Base-by-base conservation (phyloP, 2,888 invertebrate species). In the Microplitis manilae region DNA sequence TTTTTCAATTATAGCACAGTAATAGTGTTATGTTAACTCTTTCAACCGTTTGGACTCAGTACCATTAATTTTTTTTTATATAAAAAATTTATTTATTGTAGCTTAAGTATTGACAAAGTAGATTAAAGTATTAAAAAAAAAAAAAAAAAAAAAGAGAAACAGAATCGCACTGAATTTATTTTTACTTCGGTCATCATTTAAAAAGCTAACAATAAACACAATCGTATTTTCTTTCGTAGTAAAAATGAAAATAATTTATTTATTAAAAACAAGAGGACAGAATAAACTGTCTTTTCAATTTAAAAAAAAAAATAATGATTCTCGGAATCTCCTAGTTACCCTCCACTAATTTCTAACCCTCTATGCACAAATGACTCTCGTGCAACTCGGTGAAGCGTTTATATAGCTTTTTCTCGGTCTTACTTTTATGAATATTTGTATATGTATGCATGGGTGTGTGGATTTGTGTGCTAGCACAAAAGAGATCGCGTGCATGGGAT, bases 401-500 rank as follows among this genome's bases (percentile, higher is more conserved):
- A 61, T 64, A 67, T n/a, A 39, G 65, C 67, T 60, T 62, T 71
- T n/a, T 39, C 60, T 38, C 30, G 39, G 6, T 30, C 38, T 38
- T 61, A 59, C 15, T 62, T 13, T 40, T 61, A 68, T 17, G 13
- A 60, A 68, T 15, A 17, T 61, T 15, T 13, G 8, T 61, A 39
- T 61, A 15, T 73, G 40, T 60, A 67, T 40, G 17, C 40, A 62
- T 69, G 69, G 15, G 17, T n/a, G 40, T 20, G 15, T 61, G 30
- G 30, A 30, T 30, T 30, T 30, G 40, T 9, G 17, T 39, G 60
- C 59, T 41, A 60, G 17, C 72, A 38, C 61, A 41, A 64, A 71
- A 68, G 62, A 64, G 65, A 77, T 77, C 79, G 81, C 82, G 80
- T 81, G 81, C 75, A 79, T 61, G 60, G 68, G 73, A 71, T 64